Evolutionary conservation across 2,888 invertebrate species (phyloP), one percentile per base, ranked within the genome.

Genomic region (Limenitis camilla): DNA sequence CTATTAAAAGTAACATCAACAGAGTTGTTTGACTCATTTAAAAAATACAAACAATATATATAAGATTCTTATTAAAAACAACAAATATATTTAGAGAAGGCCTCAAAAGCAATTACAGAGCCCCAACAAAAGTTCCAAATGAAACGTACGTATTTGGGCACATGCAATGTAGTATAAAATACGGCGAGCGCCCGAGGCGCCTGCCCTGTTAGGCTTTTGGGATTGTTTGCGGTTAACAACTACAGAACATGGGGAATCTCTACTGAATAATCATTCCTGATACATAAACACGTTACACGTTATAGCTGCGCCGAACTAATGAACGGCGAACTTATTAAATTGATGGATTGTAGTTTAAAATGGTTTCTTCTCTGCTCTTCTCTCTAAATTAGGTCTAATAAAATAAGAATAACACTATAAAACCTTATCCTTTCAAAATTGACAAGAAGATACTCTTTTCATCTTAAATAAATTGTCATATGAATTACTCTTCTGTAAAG

Each of bases 61-160:
- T 19, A 19, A 19, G 19, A 19, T 19, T 19, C 19, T 50, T 50
- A 39, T 43, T 50, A 36, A 27, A 43, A 40, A 30, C 40, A 35
- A 30, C 38, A 45, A 40, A 35, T 30, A 10, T 40, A n/a, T 40
- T 29, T 51, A 35, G 28, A 4, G 32, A 51, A 67, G 68, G 66
- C 43, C 50, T 57, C 46, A 43, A 57, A 55, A 70, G 68, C 74
- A 78, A 78, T 74, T 71, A 67, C 52, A 57, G 33, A 58, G 62
- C 61, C 59, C 62, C 66, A 67, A 67, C 59, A 61, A 59, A 54
- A 54, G 43, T 54, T 57, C 40, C 35, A 52, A 57, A 57, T 52
- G 41, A 50, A 54, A 52, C 38, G 43, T 55, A 39, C 33, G 19
- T 48, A 48, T 52, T 52, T 46, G 52, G 49, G 49, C 41, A 43